Evolutionary conservation across 2,797 vertebrate genomes (phyloP), one percentile per base, ranked within the genome.

Genomic region (Apodemus agrarius): DNA sequence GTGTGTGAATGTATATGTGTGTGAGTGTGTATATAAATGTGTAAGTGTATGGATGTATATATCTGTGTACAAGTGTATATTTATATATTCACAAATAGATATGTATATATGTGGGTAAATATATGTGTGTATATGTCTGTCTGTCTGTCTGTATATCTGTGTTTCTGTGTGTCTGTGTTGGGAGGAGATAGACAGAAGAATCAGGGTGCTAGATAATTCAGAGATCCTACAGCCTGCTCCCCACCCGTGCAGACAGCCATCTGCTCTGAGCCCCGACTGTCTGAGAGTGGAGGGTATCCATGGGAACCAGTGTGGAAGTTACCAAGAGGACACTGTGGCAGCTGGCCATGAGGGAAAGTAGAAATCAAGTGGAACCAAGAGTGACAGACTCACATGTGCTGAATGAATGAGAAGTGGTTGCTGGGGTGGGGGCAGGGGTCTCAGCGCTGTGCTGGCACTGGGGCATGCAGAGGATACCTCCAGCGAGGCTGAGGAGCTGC

Each of bases 241-340:
- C 19, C 16, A 8, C 67, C 72, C 90, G 37, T 85, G 76, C 86
- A 19, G 0, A 37, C 3, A 1, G 87, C 10, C 1, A 86, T 90
- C 97, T 97, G 93, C 63, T 95, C 43, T 0, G 21, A 96, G 79
- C 72, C 74, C 91, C 13, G 83, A 89, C 94, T 95, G 96, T 97
- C 91, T 34, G 37, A 29, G 93, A 96, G 95, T 96, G 0, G 0
- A 11, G 61, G 61, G 97, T 98, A 98, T 96, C 98, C 97, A 96
- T 98, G 97, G 97, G 67, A 98, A 97, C 98, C 95, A 49, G 2
- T 4, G 0, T 7, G 1, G 74, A 97, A 75, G 94, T 96, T 98
- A 97, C 96, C 6, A 91, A 96, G 95, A 97, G 79, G 85, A 95
- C 86, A 92, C 75, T 6, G 5, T 97, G 97, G 97, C 97, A 59